Evolutionary conservation across 1,140 invertebrate species (phyloP).

Genomic region (Galendromus occidentalis): DNA sequence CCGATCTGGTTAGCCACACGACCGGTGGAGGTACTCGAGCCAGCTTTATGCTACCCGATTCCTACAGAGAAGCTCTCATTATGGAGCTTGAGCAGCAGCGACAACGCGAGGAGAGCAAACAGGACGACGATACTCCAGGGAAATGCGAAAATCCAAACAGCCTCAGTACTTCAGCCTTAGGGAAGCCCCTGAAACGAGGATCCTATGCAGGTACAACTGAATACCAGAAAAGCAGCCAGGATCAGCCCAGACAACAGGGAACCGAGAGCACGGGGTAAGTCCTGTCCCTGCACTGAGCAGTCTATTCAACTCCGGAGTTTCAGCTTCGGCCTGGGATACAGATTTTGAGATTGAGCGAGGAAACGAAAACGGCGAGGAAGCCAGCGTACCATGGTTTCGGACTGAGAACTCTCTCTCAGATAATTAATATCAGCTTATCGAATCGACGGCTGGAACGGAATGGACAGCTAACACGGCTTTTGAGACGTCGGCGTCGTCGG

Average conservation of each 20-base stretch:
- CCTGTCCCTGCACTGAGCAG: too few relatives aligned
- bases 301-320: too few relatives aligned
- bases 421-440: too few relatives aligned
- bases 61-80: background rate
- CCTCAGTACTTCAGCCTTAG: conserved; percentile 10
- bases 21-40: background rate
- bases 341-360: too few relatives aligned
- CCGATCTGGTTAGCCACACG: background rate
- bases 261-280: background rate
- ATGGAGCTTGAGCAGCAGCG: conserved; percentile 8
- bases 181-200: background rate
- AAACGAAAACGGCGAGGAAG: too few relatives aligned
- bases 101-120: background rate
- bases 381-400: too few relatives aligned
- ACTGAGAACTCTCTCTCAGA: too few relatives aligned
- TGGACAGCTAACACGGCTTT: too few relatives aligned
- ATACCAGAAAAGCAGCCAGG: background rate
- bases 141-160: background rate
- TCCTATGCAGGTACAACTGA: conserved; percentile 9
- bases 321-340: too few relatives aligned
- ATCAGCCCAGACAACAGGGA: background rate
- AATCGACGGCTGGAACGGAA: too few relatives aligned
- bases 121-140: background rate
- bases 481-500: too few relatives aligned
- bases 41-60: conserved; percentile 5